Percentiles rank a stretch among this genome's conserved stretches.
These are phyloP conservation scores for Dromas ardeola DNA, from an alignment of 2,113 vertebrate genomes.

Conservation along the genomic window DNA sequence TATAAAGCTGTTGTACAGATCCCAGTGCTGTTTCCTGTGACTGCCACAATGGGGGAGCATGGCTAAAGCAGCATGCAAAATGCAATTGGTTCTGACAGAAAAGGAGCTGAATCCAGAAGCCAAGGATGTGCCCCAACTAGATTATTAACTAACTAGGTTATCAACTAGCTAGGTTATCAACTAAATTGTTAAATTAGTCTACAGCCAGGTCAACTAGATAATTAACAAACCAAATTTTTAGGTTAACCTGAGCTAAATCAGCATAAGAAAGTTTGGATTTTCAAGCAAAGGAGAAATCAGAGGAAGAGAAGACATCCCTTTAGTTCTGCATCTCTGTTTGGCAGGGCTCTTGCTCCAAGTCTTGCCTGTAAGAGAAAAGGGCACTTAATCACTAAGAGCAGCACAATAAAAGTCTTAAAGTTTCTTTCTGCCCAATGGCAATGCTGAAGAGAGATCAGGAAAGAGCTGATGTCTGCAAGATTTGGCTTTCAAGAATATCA, in stretches of 20 bases:
- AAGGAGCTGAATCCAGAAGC: background rate
- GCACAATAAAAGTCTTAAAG: background rate
- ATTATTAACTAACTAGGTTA: background rate
- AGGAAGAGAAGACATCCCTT: background rate
- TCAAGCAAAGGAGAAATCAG: background rate
- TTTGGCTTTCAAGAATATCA: background rate
- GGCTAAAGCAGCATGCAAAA: background rate
- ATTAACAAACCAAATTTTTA: background rate
- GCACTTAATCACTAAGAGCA: background rate
- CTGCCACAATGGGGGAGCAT: background rate
- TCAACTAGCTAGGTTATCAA: background rate
- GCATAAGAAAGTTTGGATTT: background rate
- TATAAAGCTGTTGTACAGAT: background rate
- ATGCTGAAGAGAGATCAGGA: background rate
- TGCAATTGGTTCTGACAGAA: background rate
- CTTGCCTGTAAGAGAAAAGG: background rate
- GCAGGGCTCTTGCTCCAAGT: background rate
- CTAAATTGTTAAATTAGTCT: background rate
- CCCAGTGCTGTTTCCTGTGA: background rate
- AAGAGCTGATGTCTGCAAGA: background rate
- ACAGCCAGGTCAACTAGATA: background rate
- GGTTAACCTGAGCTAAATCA: background rate
- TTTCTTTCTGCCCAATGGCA: background rate
- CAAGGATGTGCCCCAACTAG: background rate
- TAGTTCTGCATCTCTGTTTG: background rate